Percentiles rank a stretch among this genome's conserved stretches.
Evolutionary conservation across 2,888 invertebrate species (phyloP).

Genomic region (Hesperia comma): DNA sequence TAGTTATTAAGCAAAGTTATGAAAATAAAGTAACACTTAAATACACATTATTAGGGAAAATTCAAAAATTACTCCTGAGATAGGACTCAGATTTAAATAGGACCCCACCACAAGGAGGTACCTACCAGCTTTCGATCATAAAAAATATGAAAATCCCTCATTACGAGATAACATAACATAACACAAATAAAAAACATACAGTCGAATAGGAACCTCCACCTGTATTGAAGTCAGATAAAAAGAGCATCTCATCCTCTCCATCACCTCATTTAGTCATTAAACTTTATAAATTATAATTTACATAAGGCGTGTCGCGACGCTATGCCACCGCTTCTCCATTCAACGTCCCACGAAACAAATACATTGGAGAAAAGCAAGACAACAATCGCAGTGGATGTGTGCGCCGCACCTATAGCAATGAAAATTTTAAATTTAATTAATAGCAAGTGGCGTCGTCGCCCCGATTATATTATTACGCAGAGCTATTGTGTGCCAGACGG

Average conservation of each 20-base stretch:
- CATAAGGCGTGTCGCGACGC: background rate
- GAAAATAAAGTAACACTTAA: too few relatives aligned
- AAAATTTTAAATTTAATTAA: constrained; percentile 82
- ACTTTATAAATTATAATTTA: constrained; percentile 8
- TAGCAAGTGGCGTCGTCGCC: constrained; percentile 73
- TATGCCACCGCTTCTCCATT: background rate
- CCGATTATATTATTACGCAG: constrained; percentile 79
- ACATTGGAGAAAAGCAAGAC: constrained; percentile 43
- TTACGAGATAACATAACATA: too few relatives aligned
- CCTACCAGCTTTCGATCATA: too few relatives aligned
- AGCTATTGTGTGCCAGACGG: constrained; percentile 62
- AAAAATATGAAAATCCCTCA: too few relatives aligned
- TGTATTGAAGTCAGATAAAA: too few relatives aligned
- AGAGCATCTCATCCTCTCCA: constrained; percentile 1
- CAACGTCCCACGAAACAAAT: constrained; percentile 40
- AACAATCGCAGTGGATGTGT: constrained; percentile 48
- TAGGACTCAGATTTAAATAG: too few relatives aligned
- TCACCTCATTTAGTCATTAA: constrained; percentile 8
- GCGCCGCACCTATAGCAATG: constrained; percentile 59
- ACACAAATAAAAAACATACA: too few relatives aligned
- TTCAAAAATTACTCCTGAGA: too few relatives aligned
- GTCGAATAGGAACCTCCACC: too few relatives aligned
- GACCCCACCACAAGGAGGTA: too few relatives aligned
- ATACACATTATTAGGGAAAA: too few relatives aligned
- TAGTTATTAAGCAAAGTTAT: too few relatives aligned